Base-by-base conservation (phyloP, 53 echinoderm and acorn worm genomes). In the Crossaster papposus region DNA sequence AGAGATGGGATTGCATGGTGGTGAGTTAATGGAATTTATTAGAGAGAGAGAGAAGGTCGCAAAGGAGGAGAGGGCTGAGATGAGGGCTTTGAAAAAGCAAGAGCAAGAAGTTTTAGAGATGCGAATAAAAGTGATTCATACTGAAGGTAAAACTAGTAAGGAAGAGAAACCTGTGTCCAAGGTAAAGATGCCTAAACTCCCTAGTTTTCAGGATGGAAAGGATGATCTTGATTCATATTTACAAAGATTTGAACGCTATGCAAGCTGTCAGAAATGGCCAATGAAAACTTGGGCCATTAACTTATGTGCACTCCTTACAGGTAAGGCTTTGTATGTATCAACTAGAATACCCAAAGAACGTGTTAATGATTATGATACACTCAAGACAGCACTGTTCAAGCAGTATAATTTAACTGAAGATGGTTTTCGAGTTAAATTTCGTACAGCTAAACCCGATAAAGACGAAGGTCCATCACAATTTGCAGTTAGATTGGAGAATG, bases 151-250 rank as follows among this genome's bases (percentile, higher is more conserved):
- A 37, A 77, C 44, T 36, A 44, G 24, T 77, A 77, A 77, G n/a
- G 77, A 37, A 18, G 77, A 37, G 14, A 77, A 77, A 22, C 44
- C 30, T 18, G n/a, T n/a, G 10, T 37, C 14, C 37, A 37, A 77
- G 44, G 77, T n/a, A 20, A 77, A 38, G 23, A 77, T 38, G 44
- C 79, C 65, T 11, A 88, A 88, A 79, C 54, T 88, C 10, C 65
- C 89, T 37, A 30, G 12, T 36, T 79, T 78, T 65, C 37, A 32
- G 30, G 89, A 88, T 64, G 79, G 30, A 3, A 88, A 88, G 50
- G 89, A 88, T 71, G 63, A 88, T 34, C 78, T 78, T 64, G 89
- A 88, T 50, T 51, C 79, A n/a, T 88, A 87, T 64, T 36, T 88
- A 3, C 37, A 62, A 38, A 63, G 89, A 18, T 88, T 78, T 65